Evolutionary conservation across 2,797 vertebrate species (phyloP).

Genomic region (Artibeus jamaicensis): DNA sequence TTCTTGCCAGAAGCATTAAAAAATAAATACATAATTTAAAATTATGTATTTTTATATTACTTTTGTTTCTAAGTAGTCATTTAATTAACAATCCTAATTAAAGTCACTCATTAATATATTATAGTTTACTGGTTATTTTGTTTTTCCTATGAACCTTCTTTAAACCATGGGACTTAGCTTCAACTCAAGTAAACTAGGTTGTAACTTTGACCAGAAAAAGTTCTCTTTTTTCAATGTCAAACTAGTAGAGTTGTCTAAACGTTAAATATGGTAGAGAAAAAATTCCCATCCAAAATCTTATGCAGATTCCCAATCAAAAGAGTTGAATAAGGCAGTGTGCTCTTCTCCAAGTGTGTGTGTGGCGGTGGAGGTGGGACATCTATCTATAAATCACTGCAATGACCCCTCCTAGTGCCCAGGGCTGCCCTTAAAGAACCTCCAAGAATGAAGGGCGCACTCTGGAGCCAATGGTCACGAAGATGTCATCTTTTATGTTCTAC

Average conservation of each 20-base stretch:
- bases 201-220: background rate
- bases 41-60: conserved; percentile 60
- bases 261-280: background rate
- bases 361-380: too few relatives aligned
- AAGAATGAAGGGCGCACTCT: background rate
- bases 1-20: conserved; percentile 74
- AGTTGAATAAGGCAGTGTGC: background rate
- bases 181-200: conserved; percentile 31
- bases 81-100: conserved; percentile 76
- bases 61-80: conserved; percentile 75
- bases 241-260: background rate
- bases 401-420: background rate
- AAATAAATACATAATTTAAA: conserved; percentile 65
- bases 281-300: background rate
- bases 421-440: background rate
- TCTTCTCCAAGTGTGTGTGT: background rate
- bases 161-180: conserved; percentile 2
- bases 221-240: background rate
- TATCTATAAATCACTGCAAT: background rate
- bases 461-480: background rate
- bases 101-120: conserved; percentile 73
- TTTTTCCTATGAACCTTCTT: background rate
- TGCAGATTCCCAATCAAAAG: background rate
- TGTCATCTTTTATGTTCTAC: background rate
- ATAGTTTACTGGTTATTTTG: conserved; percentile 18